Percentiles rank a stretch among this genome's conserved stretches.
Evolutionary conservation across 2,888 invertebrate genomes (phyloP).

Genomic region (Phyllotreta striolata): DNA sequence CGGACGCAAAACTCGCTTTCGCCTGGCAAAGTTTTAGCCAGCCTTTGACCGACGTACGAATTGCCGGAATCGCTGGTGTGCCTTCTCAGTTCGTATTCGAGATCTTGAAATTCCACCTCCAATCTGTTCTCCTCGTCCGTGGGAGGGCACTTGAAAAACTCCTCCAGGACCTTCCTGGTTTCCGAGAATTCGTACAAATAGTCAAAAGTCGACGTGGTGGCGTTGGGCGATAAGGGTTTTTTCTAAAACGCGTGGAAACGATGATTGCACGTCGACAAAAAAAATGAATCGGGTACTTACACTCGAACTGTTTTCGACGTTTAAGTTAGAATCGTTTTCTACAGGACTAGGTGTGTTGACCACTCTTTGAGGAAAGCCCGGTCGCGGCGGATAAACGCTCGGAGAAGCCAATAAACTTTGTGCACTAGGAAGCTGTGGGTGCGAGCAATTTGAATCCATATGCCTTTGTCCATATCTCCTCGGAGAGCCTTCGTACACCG

Average conservation of each 20-base stretch:
- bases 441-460: conserved; percentile 58
- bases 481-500: conserved; percentile 92
- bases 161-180: conserved; percentile 89
- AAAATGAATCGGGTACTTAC: too few species aligned
- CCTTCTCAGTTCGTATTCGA: conserved; percentile 80
- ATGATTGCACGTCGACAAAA: too few species aligned
- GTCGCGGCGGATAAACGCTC: conserved; percentile 78
- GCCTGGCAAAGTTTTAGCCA: conserved; percentile 68
- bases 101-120: conserved; percentile 68
- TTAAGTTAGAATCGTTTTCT: conserved; percentile 55
- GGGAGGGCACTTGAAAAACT: conserved; percentile 87
- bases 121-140: conserved; percentile 68
- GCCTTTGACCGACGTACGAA: conserved; percentile 78
- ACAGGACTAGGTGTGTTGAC: conserved; percentile 60
- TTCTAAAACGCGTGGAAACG: conserved; percentile 36
- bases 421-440: conserved; percentile 66
- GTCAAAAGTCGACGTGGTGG: conserved; percentile 75
- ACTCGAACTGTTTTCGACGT: conserved; percentile 54
- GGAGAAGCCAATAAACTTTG: conserved; percentile 70
- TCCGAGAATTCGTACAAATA: conserved; percentile 93
- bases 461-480: conserved; percentile 79
- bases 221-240: conserved; percentile 45
- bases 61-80: conserved; percentile 71
- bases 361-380: conserved; percentile 84
- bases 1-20: conserved; percentile 59